Evolutionary conservation across 2,888 invertebrate genomes (phyloP), one percentile per base, ranked within the genome.

Genomic region (Rutpela maculata): DNA sequence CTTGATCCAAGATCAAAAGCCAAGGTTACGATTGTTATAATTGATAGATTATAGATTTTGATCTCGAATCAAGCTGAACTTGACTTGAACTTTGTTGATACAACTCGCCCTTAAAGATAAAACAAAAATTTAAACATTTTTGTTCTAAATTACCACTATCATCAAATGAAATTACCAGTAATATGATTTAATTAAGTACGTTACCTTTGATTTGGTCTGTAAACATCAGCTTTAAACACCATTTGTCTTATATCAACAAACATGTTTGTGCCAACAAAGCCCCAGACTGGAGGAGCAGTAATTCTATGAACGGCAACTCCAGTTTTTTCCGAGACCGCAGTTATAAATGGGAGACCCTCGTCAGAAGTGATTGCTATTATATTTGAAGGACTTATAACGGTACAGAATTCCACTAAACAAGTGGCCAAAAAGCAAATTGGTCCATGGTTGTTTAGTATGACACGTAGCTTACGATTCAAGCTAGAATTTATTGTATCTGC

Each of bases 221-320:
- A 91, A 56, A 90, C 87, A 80, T 92, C 89, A 77, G 91, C 91
- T 84, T 90, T 91, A 82, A 92, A 91, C 67, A 92, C 84, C n/a
- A 91, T 91, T 59, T 91, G 91, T 75, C 87, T 88, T 17, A 92
- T 85, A 85, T 93, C 93, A 7, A 93, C 90, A 74, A 92, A 90
- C 50, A 91, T 90, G 83, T 91, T 92, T 22, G 92, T 86, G 15
- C 93, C 93, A 35, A 92, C 89, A 81, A 92, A 93, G 10, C 93
- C 93, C 93, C 93, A 93, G 6, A 93, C 93, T 38, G 93, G 93
- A 10, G 93, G 92, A 74, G 92, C 92, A 84, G 91, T 91, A 83
- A 93, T 90, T 82, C 91, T 89, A 81, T 88, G 87, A 75, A 91
- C 80, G 0, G 91, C 90, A 12, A 92, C 86, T 83, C 91, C 88